These are phyloP conservation scores for Podiceps cristatus DNA, from an alignment of 2,113 vertebrate genomes.

Conservation along the genomic window DNA sequence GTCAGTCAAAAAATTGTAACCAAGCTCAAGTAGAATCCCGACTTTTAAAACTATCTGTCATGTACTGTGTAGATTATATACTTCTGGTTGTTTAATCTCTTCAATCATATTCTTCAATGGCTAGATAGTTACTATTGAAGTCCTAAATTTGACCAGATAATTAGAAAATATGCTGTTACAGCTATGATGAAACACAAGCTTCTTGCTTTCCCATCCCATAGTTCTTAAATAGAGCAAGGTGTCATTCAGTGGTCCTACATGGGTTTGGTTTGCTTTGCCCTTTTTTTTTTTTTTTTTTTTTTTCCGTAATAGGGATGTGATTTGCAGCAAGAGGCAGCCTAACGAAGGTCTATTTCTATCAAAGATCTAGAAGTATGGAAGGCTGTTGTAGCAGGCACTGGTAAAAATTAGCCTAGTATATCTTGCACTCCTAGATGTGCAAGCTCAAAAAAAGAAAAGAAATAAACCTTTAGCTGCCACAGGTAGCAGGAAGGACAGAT, in stretches of 20 bases:
- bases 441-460: not conserved
- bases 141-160: not conserved
- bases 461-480: not conserved
- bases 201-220: not conserved
- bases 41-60: conserved; percentile 5
- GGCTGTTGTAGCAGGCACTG: not conserved
- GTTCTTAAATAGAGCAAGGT: not conserved
- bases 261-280: not conserved
- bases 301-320: not conserved
- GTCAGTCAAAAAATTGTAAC: conserved; percentile 18
- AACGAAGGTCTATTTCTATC: not conserved
- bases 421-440: not conserved
- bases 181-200: not conserved
- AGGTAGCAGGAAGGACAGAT: not conserved
- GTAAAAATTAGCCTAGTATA: not conserved
- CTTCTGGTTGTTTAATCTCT: conserved; percentile 7
- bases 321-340: not conserved
- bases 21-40: not conserved
- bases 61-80: not conserved
- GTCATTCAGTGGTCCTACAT: not conserved
- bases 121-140: not conserved
- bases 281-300: not conserved
- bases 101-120: not conserved
- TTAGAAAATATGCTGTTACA: not conserved
- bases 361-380: not conserved